Percentiles rank a stretch among this genome's conserved stretches.
Evolutionary conservation across 2,113 vertebrate species (phyloP).

Genomic region (Myotis brandtii): DNA sequence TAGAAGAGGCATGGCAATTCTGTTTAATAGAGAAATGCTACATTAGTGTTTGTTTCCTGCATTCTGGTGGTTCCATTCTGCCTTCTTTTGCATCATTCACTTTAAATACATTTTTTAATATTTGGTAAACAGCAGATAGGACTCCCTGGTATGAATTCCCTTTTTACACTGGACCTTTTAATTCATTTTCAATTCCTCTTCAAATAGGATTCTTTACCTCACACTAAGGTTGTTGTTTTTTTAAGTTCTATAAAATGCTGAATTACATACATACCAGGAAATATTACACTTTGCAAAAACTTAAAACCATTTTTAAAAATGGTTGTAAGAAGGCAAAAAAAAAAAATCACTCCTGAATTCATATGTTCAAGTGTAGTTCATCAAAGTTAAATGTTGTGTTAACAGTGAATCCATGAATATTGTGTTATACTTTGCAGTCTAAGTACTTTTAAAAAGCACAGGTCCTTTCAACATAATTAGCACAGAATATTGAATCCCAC

Average conservation of each 20-base stretch:
- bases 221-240: neutral
- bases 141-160: neutral
- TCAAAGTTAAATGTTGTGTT: slow-evolving; percentile 75
- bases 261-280: slow-evolving; percentile 45
- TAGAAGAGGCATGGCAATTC: neutral
- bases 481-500: slow-evolving; percentile 87
- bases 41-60: neutral
- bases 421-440: slow-evolving; percentile 76
- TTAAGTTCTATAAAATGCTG: neutral
- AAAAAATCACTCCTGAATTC: slow-evolving; percentile 18
- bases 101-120: neutral
- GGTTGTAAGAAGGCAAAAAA: neutral
- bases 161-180: neutral
- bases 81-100: neutral
- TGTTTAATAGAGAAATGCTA: slow-evolving; percentile 23
- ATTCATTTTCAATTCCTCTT: neutral
- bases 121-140: neutral
- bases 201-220: neutral
- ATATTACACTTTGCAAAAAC: slow-evolving; percentile 35
- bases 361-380: slow-evolving; percentile 66
- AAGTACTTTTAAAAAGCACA: slow-evolving; percentile 83
- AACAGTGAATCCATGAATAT: slow-evolving; percentile 73
- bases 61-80: neutral
- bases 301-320: slow-evolving; percentile 39
- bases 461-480: slow-evolving; percentile 88